These are phyloP conservation scores for Mimachlamys varia DNA, from an alignment of 2,888 invertebrate genomes.

Conservation along the genomic window DNA sequence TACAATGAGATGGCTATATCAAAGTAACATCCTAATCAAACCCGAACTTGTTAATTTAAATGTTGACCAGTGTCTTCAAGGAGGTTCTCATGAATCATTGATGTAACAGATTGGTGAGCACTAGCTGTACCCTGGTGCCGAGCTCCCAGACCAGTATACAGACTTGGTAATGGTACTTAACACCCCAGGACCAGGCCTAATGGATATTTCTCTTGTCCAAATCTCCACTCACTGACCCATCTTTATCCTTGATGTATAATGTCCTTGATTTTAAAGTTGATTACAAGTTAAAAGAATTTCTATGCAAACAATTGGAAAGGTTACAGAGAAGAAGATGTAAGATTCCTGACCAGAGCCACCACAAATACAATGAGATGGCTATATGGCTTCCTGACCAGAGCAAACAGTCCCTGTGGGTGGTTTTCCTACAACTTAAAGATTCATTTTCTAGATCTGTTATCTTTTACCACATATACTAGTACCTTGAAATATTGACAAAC, in stretches of 20 bases:
- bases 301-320: too few species aligned
- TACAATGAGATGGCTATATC: not conserved
- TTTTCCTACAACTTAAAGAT: too few species aligned
- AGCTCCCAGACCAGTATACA: not conserved
- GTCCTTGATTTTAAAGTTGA: too few species aligned
- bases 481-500: not conserved
- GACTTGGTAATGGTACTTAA: not conserved
- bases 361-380: too few species aligned
- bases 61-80: conserved; percentile 16
- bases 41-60: not conserved
- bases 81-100: not conserved
- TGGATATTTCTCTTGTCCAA: not conserved
- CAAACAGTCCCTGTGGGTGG: too few species aligned
- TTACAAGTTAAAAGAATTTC: too few species aligned
- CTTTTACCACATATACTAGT: too few species aligned
- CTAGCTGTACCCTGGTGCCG: not conserved
- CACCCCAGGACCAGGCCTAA: not conserved
- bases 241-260: not conserved
- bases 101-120: not conserved
- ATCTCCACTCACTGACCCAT: not conserved
- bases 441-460: too few species aligned
- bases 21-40: not conserved
- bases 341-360: too few species aligned
- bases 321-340: too few species aligned
- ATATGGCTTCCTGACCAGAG: too few species aligned